phyloP scores from a whole-genome alignment of 2,113 vertebrate species.

The Spheniscus mendiculus region DNA sequence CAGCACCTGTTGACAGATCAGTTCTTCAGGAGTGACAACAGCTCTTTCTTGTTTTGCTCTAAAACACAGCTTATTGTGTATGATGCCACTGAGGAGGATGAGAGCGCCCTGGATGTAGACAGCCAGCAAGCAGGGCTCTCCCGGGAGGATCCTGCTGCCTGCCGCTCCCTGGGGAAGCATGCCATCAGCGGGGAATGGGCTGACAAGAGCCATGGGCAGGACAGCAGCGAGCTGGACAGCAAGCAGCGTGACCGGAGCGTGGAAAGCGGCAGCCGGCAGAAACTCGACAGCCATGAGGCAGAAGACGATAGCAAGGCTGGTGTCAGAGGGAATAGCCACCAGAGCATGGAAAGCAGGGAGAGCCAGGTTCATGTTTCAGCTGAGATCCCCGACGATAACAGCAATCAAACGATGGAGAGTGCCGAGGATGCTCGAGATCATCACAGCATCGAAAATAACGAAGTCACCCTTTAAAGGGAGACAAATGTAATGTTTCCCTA shows the following conservation, averaged over 20 bases:
- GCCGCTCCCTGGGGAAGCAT: background rate
- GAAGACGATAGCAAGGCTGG: background rate
- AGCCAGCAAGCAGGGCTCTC: background rate
- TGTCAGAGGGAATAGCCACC: background rate
- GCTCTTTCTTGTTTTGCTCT: background rate
- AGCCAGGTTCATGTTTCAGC: background rate
- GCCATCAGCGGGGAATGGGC: background rate
- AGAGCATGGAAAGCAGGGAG: constrained; percentile 21
- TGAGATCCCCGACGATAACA: background rate
- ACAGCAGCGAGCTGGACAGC: constrained; percentile 48
- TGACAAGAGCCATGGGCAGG: background rate
- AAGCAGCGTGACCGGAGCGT: background rate
- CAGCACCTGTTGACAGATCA: background rate
- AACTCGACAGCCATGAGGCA: background rate
- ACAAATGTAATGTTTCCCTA: rapidly evolving
- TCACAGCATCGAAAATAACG: constrained; percentile 45
- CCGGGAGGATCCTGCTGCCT: background rate
- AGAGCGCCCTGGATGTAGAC: background rate
- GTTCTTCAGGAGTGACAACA: background rate
- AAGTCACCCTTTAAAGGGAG: constrained; percentile 16
- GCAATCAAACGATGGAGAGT: constrained; percentile 30
- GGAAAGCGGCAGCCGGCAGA: constrained; percentile 51
- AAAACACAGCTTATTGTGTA: constrained; percentile 36
- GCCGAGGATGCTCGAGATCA: constrained; percentile 7
- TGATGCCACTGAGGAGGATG: constrained; percentile 35